Evolutionary conservation across 2,888 invertebrate species (phyloP), one percentile per base, ranked within the genome.

Genomic region (Helobdella robusta): DNA sequence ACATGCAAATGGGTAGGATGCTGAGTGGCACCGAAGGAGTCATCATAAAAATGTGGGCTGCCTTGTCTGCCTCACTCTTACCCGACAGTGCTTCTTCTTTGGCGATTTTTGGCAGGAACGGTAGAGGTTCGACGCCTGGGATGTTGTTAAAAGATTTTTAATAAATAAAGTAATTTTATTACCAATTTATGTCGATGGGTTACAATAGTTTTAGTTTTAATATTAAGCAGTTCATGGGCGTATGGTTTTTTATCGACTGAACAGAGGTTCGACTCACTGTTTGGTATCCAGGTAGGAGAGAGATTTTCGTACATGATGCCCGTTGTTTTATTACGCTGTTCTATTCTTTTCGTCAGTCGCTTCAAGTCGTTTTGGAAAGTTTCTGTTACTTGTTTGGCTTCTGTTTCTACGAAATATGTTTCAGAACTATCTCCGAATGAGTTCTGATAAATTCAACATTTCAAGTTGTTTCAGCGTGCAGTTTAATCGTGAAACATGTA

Each of bases 1-100:
- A 62, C 69, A 70, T 68, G 64, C 70, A 70, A 65, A 70, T 64
- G n/a, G 70, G 70, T 40, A 70, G 60, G 32, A 68, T 70, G 50
- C 65, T 67, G 20, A 68, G 50, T 5, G 70, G 70, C 59, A 70
- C 69, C n/a, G 68, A 65, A 15, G 70, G 69, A n/a, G 60, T 65
- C 59, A 64, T 63, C 30, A 64, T 65, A 56, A 58, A 66, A 25
- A 63, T 46, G 32, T 66, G 56, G 28, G 65, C 36, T 2, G 50
- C 11, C 34, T 25, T 58, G 34, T 32, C 25, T 0, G 50, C 44
- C 25, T 64, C 66, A 5, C 40, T 52, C 20, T 61, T 61, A 15
- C 62, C 64, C 4, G 23, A 25, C 63, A 68, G 59, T 11, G 64
- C 67, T 30, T 67, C 67, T 23, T 68, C 68, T 35, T 59, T 64